These are phyloP conservation scores for Heliconius hewitsoni DNA, from an alignment of 1,140 invertebrate species.

Conservation along the genomic window DNA sequence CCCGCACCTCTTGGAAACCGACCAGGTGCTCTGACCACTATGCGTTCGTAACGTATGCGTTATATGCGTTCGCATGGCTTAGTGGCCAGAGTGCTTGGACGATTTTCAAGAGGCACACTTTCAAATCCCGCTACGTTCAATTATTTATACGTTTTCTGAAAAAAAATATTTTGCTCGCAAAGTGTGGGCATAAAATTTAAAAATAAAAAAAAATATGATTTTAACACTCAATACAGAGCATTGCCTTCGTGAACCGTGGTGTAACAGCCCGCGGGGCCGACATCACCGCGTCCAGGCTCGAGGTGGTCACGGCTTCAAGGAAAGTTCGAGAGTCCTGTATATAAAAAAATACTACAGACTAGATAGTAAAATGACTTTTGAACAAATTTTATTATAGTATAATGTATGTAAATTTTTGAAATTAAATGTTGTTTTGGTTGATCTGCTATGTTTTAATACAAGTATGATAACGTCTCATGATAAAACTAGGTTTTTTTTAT, in stretches of 20 bases:
- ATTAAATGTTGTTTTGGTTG: too few species aligned
- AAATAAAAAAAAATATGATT: too few species aligned
- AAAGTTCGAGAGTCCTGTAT: constrained; percentile 92
- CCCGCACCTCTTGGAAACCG: too few species aligned
- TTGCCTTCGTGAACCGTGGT: constrained; percentile 83
- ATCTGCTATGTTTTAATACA: not conserved
- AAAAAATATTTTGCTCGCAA: too few species aligned
- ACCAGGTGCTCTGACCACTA: too few species aligned
- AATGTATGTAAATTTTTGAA: not conserved
- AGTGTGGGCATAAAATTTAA: too few species aligned
- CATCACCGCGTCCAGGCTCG: constrained; percentile 78
- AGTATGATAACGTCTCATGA: not conserved
- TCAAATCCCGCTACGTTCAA: too few species aligned
- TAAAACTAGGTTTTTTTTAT: not conserved
- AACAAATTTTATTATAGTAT: not conserved
- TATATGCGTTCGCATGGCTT: too few species aligned
- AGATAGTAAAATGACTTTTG: not conserved
- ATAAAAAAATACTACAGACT: constrained; percentile 72
- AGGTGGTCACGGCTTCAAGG: constrained; percentile 88
- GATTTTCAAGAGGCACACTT: too few species aligned
- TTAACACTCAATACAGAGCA: constrained; percentile 80
- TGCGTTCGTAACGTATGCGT: too few species aligned
- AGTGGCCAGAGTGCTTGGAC: too few species aligned
- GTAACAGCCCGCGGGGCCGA: constrained; percentile 79
- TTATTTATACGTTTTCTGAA: too few species aligned